These are phyloP conservation scores for Halcyon malimbica DNA, from an alignment of 2,113 vertebrate species.

Conservation along the genomic window DNA sequence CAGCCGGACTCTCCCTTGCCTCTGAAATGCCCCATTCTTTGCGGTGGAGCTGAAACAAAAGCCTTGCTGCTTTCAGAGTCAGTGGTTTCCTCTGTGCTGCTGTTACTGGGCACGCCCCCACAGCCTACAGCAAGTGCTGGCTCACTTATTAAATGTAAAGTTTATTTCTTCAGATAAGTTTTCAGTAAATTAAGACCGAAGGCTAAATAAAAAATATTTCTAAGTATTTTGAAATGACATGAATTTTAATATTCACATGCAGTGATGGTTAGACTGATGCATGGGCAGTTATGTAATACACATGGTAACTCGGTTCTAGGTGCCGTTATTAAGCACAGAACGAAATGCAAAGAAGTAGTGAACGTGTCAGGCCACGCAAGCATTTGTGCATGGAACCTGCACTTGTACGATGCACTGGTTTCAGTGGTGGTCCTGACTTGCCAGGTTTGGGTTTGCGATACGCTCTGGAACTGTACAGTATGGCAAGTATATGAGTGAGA, in stretches of 20 bases:
- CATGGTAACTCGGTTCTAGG: not conserved
- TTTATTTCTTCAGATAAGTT: not conserved
- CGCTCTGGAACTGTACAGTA: not conserved
- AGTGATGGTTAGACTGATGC: not conserved
- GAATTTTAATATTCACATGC: not conserved
- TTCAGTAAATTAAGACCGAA: not conserved
- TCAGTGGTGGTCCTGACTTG: not conserved
- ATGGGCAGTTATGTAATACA: not conserved
- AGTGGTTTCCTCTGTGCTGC: not conserved
- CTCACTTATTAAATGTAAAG: not conserved
- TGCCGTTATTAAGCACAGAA: not conserved
- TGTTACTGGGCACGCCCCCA: not conserved
- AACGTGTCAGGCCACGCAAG: not conserved
- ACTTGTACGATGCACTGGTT: rapidly evolving
- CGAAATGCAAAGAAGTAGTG: not conserved
- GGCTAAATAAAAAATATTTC: not conserved
- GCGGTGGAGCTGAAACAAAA: not conserved
- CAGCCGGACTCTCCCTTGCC: not conserved
- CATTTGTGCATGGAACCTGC: rapidly evolving
- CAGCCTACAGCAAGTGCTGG: not conserved
- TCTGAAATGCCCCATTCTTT: not conserved
- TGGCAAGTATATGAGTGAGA: not conserved
- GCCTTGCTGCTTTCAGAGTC: not conserved
- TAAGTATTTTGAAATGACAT: not conserved
- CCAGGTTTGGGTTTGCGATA: not conserved